Evolutionary conservation across 2,797 vertebrate genomes (phyloP).

Genomic region (Poeciliopsis turneri): DNA sequence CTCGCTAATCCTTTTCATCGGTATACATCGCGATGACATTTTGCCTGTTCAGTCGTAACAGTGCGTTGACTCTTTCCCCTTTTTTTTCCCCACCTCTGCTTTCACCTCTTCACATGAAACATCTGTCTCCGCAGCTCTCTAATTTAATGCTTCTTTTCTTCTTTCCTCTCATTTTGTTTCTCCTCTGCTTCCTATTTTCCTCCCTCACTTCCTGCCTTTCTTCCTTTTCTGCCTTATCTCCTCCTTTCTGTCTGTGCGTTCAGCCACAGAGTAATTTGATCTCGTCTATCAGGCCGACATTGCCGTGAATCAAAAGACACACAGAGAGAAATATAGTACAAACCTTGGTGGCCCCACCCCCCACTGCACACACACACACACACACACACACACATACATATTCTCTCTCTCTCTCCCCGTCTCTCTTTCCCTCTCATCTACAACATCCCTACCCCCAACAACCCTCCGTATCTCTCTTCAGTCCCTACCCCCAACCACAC

Average conservation of each 20-base stretch:
- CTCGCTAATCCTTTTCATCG: background rate
- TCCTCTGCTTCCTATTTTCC: conserved; percentile 22
- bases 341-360: conserved; percentile 74
- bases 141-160: conserved; percentile 9
- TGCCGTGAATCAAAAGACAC: conserved; percentile 79
- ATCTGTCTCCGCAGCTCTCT: conserved; percentile 10
- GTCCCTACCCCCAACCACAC: conserved; percentile 74
- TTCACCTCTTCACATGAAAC: conserved; percentile 49
- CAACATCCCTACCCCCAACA: conserved; percentile 60
- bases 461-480: conserved; percentile 45
- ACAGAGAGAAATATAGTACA: conserved; percentile 78
- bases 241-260: conserved; percentile 29
- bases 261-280: conserved; percentile 68
- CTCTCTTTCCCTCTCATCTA: conserved; percentile 36
- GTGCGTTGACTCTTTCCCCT: background rate
- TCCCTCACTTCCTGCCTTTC: conserved; percentile 41
- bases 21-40: background rate
- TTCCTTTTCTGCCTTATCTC: conserved; percentile 11
- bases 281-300: conserved; percentile 70
- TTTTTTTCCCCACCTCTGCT: background rate
- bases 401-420: conserved; percentile 8
- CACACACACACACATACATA: conserved; percentile 4
- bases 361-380: conserved; percentile 44
- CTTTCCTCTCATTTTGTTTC: conserved; percentile 34
- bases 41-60: conserved; percentile 2